A percentile compares a stretch with the other conserved stretches of the same genome.
phyloP scores from a whole-genome alignment of 2,113 vertebrate genomes.

The Smithornis capensis region DNA sequence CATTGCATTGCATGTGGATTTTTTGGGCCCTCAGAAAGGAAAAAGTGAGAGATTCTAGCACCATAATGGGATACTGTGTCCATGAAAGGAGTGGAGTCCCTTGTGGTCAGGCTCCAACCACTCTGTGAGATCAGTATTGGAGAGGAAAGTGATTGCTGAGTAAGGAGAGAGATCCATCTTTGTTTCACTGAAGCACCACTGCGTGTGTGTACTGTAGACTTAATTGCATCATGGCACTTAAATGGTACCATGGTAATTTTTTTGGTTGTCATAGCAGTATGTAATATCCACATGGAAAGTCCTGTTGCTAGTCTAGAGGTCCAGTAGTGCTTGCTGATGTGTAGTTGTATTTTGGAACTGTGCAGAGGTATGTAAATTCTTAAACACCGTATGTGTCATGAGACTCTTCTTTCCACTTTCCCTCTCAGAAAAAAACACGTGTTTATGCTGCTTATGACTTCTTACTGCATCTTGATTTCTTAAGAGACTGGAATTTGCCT shows the following conservation, averaged over 20 bases:
- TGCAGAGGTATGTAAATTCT: not conserved
- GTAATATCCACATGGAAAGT: not conserved
- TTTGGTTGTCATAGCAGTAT: not conserved
- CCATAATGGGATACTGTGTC: not conserved
- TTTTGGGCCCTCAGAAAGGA: not conserved
- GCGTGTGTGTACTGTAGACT: not conserved
- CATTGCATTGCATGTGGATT: not conserved
- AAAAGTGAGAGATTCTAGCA: not conserved
- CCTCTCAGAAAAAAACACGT: not conserved
- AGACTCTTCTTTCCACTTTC: not conserved
- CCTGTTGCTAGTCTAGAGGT: not conserved
- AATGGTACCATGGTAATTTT: not conserved
- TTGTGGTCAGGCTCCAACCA: not conserved
- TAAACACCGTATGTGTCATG: not conserved
- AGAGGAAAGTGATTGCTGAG: not conserved
- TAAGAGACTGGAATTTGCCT: conserved; percentile 1
- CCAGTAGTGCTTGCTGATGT: not conserved
- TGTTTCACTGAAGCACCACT: not conserved
- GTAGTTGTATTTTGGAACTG: not conserved
- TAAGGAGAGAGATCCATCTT: not conserved
- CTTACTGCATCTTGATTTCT: not conserved
- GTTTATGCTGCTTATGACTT: not conserved
- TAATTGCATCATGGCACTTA: not conserved
- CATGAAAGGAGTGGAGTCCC: not conserved
- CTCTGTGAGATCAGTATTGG: not conserved